Evolutionary conservation across 2,113 vertebrate species (phyloP), one percentile per base, ranked within the genome.

Genomic region (Thalassoma bifasciatum): DNA sequence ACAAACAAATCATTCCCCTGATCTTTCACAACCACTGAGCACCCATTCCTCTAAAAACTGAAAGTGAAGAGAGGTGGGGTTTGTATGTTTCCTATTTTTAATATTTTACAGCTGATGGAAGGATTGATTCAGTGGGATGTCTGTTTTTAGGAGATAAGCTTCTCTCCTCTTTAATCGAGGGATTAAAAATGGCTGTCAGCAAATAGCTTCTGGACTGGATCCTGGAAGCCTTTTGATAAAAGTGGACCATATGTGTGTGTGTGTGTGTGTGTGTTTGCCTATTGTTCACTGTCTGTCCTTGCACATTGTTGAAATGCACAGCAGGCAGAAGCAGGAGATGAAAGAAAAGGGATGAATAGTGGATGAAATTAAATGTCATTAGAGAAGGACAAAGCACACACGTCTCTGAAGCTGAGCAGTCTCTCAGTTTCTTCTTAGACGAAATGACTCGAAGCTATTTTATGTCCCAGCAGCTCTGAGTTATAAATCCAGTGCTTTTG

Each of bases 121-220:
- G 69, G 69, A 78, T 73, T 70, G 77, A 81, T 77, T 82, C 56
- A 49, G 65, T 83, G 52, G 53, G 65, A 78, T 50, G 73, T 65
- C 79, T 84, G 85, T 68, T 88, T 78, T 71, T 56, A 40, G 37
- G 81, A 74, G 81, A 88, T 89, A 90, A 83, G 73, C 68, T 58
- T 30, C 60, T 52, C 49, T 69, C 44, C 53, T 77, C 78, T 49
- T 79, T 87, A 81, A 86, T 88, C 42, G 30, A 74, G 51, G 79
- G 78, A 90, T 90, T 86, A 87, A 86, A 84, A 70, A 78, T 62
- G 53, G 26, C 68, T 76, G 51, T 63, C 66, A 59, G 64, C 22
- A 72, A 84, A 86, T 64, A 75, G 78, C 66, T 81, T 70, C 68
- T 77, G 74, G 74, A 77, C 77, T 8, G 21, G 56, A 76, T 81